These are phyloP conservation scores for Mesembrinibis cayennensis DNA, from an alignment of 2,113 vertebrate genomes.

Conservation along the genomic window DNA sequence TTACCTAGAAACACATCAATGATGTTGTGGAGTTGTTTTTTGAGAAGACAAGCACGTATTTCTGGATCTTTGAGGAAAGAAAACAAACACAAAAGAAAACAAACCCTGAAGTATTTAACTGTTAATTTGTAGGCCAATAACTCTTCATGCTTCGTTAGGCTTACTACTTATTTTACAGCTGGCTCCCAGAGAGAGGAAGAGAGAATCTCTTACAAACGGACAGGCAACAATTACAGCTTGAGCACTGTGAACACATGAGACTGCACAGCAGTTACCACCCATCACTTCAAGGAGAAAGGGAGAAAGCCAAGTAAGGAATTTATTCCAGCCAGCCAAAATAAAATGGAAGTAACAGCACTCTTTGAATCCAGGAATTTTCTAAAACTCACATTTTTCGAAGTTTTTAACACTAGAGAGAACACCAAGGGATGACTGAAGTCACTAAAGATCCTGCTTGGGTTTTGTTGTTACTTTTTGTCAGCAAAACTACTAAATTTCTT, in stretches of 20 bases:
- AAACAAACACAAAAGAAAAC: background rate
- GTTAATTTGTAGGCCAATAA: background rate
- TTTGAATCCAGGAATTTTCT: background rate
- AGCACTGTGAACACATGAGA: background rate
- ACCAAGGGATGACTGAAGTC: background rate
- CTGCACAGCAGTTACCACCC: background rate
- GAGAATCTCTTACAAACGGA: background rate
- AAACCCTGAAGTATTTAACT: background rate
- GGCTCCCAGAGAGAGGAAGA: background rate
- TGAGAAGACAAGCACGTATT: background rate
- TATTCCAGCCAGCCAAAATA: background rate
- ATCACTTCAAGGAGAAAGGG: background rate
- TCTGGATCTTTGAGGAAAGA: background rate
- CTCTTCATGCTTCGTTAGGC: background rate
- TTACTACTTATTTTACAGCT: background rate
- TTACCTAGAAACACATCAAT: background rate
- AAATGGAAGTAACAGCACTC: background rate
- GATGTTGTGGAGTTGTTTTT: background rate
- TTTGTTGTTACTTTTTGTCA: background rate
- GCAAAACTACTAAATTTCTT: background rate
- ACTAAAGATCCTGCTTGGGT: background rate
- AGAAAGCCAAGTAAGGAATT: background rate
- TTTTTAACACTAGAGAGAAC: background rate
- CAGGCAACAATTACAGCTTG: background rate
- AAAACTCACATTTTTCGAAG: background rate